phyloP scores from a whole-genome alignment of 2,888 invertebrate species.

The Epinotia brunnichana region DNA sequence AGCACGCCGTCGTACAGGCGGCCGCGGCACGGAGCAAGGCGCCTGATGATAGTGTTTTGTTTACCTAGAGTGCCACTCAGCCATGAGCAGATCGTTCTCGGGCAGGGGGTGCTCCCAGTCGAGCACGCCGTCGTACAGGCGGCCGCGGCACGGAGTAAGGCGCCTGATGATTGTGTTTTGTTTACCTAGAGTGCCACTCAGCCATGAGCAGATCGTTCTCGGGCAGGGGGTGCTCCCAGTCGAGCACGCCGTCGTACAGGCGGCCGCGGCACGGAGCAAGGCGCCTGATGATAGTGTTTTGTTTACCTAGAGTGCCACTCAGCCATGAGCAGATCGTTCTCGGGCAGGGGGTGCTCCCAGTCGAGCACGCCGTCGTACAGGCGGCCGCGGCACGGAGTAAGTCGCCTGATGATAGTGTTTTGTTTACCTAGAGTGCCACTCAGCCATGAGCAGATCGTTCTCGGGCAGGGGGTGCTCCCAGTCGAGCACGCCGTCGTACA shows the following conservation, averaged over 20 bases:
- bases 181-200: constrained; percentile 92
- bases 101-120: constrained; percentile 99
- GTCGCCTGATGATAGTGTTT: too few relatives aligned
- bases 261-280: constrained; percentile 95
- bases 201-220: constrained; percentile 92
- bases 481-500: constrained; percentile 96
- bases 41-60: background rate
- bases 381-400: constrained; percentile 94
- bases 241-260: constrained; percentile 95
- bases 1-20: constrained; percentile 94
- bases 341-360: constrained; percentile 98
- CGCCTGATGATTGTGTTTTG: background rate
- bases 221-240: constrained; percentile 98
- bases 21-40: constrained; percentile 95
- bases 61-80: constrained; percentile 94
- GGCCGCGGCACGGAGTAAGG: constrained; percentile 95
- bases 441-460: constrained; percentile 91
- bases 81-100: constrained; percentile 91
- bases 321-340: constrained; percentile 91
- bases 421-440: constrained; percentile 91
- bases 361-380: constrained; percentile 96
- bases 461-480: constrained; percentile 98
- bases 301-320: constrained; percentile 92
- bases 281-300: background rate
- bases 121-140: constrained; percentile 94